phyloP scores from a whole-genome alignment of 1,140 invertebrate genomes.

The Drosophila grimshawi region DNA sequence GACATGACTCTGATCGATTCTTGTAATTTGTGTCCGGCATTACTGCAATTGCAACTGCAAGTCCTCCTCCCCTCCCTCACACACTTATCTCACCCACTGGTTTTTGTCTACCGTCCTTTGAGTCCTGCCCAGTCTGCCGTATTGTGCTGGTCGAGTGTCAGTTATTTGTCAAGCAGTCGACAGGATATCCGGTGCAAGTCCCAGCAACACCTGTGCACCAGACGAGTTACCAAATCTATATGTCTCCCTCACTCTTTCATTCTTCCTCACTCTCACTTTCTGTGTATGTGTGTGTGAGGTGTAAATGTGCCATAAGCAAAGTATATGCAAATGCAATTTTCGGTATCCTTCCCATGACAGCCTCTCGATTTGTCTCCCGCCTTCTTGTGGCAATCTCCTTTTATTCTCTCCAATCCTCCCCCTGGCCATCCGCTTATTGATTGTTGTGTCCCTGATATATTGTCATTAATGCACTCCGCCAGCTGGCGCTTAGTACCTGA shows the following conservation, averaged over 20 bases:
- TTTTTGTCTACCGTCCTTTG: background rate
- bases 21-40: slow-evolving; percentile 4
- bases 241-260: background rate
- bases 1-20: slow-evolving; percentile 14
- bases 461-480: slow-evolving; percentile 13
- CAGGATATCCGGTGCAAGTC: slow-evolving; percentile 1
- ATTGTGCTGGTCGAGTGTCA: slow-evolving; percentile 5
- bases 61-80: background rate
- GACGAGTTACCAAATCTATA: background rate
- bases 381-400: slow-evolving; percentile 7
- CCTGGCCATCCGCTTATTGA: background rate
- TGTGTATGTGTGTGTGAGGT: slow-evolving; percentile 22
- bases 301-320: slow-evolving; percentile 54
- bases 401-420: too few species aligned
- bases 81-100: background rate
- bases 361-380: slow-evolving; percentile 60
- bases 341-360: slow-evolving; percentile 71
- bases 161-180: slow-evolving; percentile 43
- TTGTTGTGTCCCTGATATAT: slow-evolving; percentile 14
- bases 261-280: background rate
- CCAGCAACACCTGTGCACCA: slow-evolving; percentile 4
- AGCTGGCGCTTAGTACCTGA: background rate
- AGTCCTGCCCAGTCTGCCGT: background rate
- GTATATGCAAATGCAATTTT: slow-evolving; percentile 78
- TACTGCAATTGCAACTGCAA: slow-evolving; percentile 1